A percentile compares a stretch with the other conserved stretches of the same genome.
phyloP scores from a whole-genome alignment of 1,140 invertebrate species.

The Homalodisca vitripennis region DNA sequence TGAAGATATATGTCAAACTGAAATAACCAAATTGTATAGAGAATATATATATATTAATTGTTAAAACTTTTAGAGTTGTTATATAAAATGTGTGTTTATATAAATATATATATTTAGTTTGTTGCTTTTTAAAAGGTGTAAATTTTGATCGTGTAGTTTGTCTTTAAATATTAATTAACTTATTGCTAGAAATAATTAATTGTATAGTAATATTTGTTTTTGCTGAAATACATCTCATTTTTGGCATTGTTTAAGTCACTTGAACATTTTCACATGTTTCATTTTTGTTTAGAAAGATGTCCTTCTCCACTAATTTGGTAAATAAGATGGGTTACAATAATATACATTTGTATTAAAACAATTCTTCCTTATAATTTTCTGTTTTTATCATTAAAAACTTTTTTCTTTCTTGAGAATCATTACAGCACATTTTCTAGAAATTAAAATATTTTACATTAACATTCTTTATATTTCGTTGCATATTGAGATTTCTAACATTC shows the following conservation, averaged over 20 bases:
- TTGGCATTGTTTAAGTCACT: neutral
- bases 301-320: neutral
- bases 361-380: no score
- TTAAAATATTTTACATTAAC: no score
- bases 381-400: no score
- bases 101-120: neutral
- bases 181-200: neutral
- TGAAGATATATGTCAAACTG: neutral
- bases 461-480: no score
- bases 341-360: neutral
- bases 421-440: no score
- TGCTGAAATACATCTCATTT: neutral
- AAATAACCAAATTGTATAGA: constrained; percentile 12
- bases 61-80: constrained; percentile 19
- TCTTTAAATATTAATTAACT: constrained; percentile 9
- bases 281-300: neutral
- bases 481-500: no score
- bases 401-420: no score
- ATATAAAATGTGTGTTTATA: constrained; percentile 18
- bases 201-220: neutral
- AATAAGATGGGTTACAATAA: neutral
- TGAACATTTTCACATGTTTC: neutral
- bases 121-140: neutral
- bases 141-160: neutral
- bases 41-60: neutral